phyloP scores from a whole-genome alignment of 2,113 vertebrate genomes.

The Pogonocichla stellata region DNA sequence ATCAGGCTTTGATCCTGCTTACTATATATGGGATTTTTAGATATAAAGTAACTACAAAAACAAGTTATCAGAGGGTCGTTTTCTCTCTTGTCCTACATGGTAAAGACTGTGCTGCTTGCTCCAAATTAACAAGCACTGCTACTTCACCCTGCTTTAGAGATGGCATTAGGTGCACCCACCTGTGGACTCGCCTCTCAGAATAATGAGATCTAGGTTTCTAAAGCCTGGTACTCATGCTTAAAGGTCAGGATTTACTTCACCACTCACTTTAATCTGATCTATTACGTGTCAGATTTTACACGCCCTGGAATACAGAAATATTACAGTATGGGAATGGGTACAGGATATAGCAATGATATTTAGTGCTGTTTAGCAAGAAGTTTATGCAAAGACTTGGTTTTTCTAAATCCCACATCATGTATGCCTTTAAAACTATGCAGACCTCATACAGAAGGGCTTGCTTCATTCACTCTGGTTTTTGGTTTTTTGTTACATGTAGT shows the following conservation, averaged over 20 bases:
- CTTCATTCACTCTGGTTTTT: background rate
- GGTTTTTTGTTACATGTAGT: background rate
- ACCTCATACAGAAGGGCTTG: background rate
- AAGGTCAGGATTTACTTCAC: background rate
- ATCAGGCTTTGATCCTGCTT: background rate
- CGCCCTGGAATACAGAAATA: background rate
- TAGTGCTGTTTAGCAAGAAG: background rate
- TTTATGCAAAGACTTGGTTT: background rate
- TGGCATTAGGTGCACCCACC: background rate
- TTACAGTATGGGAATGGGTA: background rate
- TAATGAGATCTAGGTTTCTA: background rate
- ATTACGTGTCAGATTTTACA: background rate
- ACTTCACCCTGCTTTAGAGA: background rate
- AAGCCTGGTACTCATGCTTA: background rate
- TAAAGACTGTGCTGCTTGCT: background rate
- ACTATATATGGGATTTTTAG: background rate
- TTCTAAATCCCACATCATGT: background rate
- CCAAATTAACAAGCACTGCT: background rate
- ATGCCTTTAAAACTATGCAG: background rate
- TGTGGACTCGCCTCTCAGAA: accelerated
- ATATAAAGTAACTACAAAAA: background rate
- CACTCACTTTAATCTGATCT: background rate
- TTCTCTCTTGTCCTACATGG: background rate
- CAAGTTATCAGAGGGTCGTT: background rate
- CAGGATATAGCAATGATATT: background rate